phyloP scores from a whole-genome alignment of 2,113 vertebrate genomes.

The Antennarius striatus region DNA sequence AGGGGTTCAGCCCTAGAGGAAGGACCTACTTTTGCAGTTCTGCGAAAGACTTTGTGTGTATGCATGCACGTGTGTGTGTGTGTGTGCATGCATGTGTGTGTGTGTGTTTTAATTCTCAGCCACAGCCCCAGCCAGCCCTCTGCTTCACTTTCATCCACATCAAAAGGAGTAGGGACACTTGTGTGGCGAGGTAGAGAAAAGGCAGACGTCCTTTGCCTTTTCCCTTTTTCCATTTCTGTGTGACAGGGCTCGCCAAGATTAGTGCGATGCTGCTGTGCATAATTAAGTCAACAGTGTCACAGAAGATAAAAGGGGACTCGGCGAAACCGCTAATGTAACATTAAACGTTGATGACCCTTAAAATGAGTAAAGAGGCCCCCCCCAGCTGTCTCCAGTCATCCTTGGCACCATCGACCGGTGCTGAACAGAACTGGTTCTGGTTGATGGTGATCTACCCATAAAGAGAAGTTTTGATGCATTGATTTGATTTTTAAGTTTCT shows the following conservation, averaged over 20 bases:
- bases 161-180: slow-evolving; percentile 47
- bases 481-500: too few relatives aligned
- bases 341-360: slow-evolving; percentile 77
- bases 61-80: background rate
- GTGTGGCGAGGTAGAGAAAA: slow-evolving; percentile 20
- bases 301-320: slow-evolving; percentile 65
- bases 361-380: slow-evolving; percentile 66
- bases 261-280: slow-evolving; percentile 55
- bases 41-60: slow-evolving; percentile 1
- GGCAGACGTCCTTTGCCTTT: slow-evolving; percentile 7
- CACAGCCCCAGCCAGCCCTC: slow-evolving; percentile 15
- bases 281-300: slow-evolving; percentile 72
- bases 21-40: slow-evolving; percentile 54
- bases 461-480: background rate
- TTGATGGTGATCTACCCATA: slow-evolving; percentile 37
- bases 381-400: slow-evolving; percentile 68
- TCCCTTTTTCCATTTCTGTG: slow-evolving; percentile 6
- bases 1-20: slow-evolving; percentile 54
- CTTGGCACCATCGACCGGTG: slow-evolving; percentile 58
- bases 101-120: slow-evolving; percentile 30
- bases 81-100: background rate
- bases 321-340: slow-evolving; percentile 69
- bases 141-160: slow-evolving; percentile 64
- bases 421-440: slow-evolving; percentile 29
- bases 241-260: slow-evolving; percentile 46